Evolutionary conservation across 2,888 invertebrate species (phyloP).

Genomic region (Marasmarcha lunaedactyla): DNA sequence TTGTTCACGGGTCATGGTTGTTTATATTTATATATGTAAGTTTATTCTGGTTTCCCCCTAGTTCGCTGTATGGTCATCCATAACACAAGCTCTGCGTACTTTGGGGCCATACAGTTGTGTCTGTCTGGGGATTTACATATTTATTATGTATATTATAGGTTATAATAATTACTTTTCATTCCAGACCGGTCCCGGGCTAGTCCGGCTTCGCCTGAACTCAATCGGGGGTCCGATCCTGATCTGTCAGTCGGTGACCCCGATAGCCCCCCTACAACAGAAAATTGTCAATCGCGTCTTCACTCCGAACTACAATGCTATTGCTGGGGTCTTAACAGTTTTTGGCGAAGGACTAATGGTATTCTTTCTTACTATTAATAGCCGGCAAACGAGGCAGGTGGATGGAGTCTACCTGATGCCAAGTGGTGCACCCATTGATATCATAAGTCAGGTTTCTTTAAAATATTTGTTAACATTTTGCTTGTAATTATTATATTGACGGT

Average conservation of each 20-base stretch:
- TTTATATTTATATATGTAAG: no score
- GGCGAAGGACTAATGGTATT: conserved; percentile 78
- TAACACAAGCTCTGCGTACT: no score
- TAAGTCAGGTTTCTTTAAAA: no score
- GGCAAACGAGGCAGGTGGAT: no score
- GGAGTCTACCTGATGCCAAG: no score
- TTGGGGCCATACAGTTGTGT: not conserved
- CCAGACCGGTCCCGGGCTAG: conserved; percentile 79
- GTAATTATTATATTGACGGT: no score
- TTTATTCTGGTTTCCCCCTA: no score
- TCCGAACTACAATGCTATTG: conserved; percentile 67
- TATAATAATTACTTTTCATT: no score
- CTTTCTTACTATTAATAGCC: conserved; percentile 1
- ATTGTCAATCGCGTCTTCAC: conserved; percentile 84
- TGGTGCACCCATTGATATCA: no score
- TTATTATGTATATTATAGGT: not conserved
- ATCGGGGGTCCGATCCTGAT: conserved; percentile 73
- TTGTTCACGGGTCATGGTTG: no score
- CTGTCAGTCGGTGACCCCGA: conserved; percentile 82
- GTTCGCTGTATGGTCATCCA: no score
- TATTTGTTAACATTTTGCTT: no score
- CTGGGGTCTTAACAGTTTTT: conserved; percentile 74
- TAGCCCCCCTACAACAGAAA: conserved; percentile 80
- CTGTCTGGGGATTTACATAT: not conserved
- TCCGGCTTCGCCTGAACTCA: conserved; percentile 74